Base-by-base conservation (phyloP, 2,797 vertebrate species). In the Macrochelys suwanniensis region DNA sequence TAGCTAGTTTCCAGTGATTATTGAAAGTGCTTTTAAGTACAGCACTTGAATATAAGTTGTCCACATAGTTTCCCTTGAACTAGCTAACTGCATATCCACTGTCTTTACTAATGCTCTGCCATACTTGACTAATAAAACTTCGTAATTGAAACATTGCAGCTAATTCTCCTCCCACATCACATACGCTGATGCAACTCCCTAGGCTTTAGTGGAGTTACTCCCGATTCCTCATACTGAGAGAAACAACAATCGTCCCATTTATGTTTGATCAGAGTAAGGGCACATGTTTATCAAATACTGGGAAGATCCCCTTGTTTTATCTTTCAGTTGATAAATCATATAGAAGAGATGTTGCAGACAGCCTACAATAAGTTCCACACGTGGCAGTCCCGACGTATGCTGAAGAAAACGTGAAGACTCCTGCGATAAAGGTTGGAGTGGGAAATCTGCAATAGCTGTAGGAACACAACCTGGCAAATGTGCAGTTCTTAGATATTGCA, bases 261-360 rank as follows among this genome's bases (percentile, higher is more conserved):
- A 21, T 19, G 3, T 42, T 33, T 84, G 26, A 50, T 49, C 25
- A 33, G 76, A 79, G 71, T 65, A 33, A 49, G 17, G 45, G 71
- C 6, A 61, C 51, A 7, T 80, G 4, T 80, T 96, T 94, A 88
- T 31, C 59, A 85, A 65, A 61, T 80, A 56, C 42, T 89, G 78
- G 37, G 51, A 79, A 68, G 59, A 51, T 49, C 33, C 37, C 65
- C 82, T 81, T 82, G 79, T 61, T 89, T 81, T 90, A 1, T 93
- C 96, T 51, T 97, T 84, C 98, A 99, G 99, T 98, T 99, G 95
- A 98, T 99, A 42, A 99, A 98, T 91, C 99, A 99, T 97, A 98
- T 99, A 98, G 99, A 99, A 98, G 99, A 99, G 97, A 99, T 99
- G 99, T 95, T 99, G 82, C 99, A 99, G 98, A 98, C 98, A 0